Conservation (phyloP, 2,113 vertebrate genomes). For the Etia nguti region DNA sequence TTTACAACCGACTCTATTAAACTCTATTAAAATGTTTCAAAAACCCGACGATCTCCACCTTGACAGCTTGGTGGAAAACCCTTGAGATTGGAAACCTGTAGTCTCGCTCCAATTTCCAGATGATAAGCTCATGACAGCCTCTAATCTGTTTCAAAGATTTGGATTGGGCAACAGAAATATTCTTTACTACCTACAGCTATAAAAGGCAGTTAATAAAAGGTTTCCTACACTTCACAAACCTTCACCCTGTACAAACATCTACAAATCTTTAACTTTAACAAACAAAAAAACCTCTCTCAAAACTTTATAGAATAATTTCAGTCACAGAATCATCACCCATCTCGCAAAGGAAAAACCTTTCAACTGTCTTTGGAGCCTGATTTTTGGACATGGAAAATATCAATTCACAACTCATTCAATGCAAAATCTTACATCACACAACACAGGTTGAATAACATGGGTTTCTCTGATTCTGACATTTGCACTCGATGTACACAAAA, state of each 20-base stretch:
- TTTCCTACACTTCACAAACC: not conserved
- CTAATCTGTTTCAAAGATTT: not conserved
- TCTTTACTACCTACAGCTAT: too few relatives aligned
- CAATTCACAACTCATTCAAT: not conserved
- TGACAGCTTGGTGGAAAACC: not conserved
- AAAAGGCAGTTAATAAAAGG: too few relatives aligned
- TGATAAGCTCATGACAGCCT: not conserved
- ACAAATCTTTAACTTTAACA: not conserved
- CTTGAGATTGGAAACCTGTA: fast-evolving
- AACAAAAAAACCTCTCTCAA: not conserved
- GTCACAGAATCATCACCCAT: not conserved
- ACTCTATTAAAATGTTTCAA: not conserved
- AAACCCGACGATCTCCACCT: not conserved
- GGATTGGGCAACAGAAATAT: not conserved
- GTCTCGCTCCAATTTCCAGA: not conserved
- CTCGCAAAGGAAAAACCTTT: not conserved
- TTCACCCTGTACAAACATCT: not conserved
- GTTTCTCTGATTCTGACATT: not conserved
- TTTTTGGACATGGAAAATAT: fast-evolving
- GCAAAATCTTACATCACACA: not conserved
- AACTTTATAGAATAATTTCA: not conserved
- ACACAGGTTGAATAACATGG: fast-evolving
- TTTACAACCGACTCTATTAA: not conserved
- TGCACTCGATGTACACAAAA: fast-evolving
- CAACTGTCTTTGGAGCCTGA: not conserved